A percentile compares a stretch with the other conserved stretches of the same genome.
phyloP scores from a whole-genome alignment of 2,797 vertebrate genomes.

The Phylloscopus collybita region DNA sequence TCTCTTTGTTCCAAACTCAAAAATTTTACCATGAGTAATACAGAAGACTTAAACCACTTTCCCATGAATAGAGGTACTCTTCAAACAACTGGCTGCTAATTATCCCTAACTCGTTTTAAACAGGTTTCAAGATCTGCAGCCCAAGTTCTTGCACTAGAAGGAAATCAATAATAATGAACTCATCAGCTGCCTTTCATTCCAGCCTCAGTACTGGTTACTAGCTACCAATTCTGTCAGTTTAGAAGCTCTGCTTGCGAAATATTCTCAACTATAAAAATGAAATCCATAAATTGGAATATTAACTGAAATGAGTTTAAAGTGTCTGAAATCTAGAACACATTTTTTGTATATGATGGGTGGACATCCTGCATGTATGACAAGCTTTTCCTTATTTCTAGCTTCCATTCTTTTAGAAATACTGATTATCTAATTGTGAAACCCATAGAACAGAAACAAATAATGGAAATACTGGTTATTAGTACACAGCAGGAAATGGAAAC shows the following conservation, averaged over 20 bases:
- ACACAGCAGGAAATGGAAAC: neutral
- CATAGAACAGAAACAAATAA: neutral
- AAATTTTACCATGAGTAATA: neutral
- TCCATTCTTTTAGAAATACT: neutral
- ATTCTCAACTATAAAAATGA: neutral
- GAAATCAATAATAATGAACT: neutral
- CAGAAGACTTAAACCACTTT: neutral
- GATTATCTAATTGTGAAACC: neutral
- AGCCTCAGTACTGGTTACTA: neutral
- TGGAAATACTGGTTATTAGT: neutral
- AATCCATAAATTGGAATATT: neutral
- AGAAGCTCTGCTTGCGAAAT: neutral
- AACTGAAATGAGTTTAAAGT: neutral
- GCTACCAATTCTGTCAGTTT: neutral
- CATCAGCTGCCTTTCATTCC: neutral
- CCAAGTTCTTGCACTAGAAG: neutral
- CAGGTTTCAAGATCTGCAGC: neutral
- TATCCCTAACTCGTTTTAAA: neutral
- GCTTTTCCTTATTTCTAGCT: neutral
- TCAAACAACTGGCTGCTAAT: neutral
- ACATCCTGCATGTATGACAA: neutral
- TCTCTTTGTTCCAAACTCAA: neutral
- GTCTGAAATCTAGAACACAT: neutral
- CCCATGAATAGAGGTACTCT: neutral
- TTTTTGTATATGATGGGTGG: neutral